A percentile compares a stretch with the other conserved stretches of the same genome.
phyloP scores from a whole-genome alignment of 2,797 vertebrate species.

The Cacajao melanocephalus region DNA sequence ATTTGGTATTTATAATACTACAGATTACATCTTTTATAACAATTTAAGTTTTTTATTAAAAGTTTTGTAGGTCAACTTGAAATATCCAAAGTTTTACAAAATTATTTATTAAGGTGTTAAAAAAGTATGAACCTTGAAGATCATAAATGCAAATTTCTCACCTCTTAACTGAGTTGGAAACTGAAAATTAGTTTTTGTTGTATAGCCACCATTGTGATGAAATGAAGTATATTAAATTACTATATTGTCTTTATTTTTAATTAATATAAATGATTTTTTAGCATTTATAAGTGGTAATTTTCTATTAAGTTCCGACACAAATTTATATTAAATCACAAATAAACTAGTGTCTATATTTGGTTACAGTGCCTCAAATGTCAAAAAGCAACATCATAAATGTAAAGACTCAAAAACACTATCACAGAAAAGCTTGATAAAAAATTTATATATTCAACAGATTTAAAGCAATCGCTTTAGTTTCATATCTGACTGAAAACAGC shows the following conservation, averaged over 20 bases:
- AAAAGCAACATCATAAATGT: not conserved
- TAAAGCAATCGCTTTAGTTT: not conserved
- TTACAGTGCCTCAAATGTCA: not conserved
- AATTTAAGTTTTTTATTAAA: not conserved
- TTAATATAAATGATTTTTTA: not conserved
- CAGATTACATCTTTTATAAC: not conserved
- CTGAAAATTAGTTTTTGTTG: not conserved
- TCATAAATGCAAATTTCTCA: not conserved
- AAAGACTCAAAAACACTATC: not conserved
- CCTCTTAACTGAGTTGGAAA: not conserved
- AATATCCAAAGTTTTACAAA: slow-evolving; percentile 5
- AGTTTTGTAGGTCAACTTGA: not conserved
- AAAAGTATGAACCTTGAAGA: not conserved
- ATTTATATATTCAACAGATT: not conserved
- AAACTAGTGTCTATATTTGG: not conserved
- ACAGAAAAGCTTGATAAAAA: not conserved
- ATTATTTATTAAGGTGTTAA: not conserved
- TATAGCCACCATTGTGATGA: not conserved
- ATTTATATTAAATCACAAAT: not conserved
- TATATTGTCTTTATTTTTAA: not conserved
- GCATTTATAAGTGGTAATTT: not conserved
- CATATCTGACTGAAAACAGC: not conserved
- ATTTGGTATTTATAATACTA: not conserved
- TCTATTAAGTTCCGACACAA: not conserved
- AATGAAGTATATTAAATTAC: not conserved